Percentiles rank a stretch among this genome's conserved stretches.
phyloP scores from a whole-genome alignment of 2,113 vertebrate genomes.

The Smithornis capensis region DNA sequence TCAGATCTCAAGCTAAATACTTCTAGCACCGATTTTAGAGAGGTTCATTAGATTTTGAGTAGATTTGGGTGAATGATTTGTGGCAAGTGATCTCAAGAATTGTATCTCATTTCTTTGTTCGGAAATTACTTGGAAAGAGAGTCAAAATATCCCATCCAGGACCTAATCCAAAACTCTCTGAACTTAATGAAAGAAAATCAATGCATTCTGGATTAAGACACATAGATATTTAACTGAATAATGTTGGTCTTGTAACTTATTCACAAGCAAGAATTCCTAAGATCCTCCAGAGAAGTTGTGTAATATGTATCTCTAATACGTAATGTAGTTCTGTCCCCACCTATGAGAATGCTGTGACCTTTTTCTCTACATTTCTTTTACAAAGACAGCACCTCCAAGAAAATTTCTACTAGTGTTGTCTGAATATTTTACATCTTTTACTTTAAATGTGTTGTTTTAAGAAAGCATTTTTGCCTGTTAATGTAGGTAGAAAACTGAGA shows the following conservation, averaged over 20 bases:
- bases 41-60: background rate
- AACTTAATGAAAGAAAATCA: background rate
- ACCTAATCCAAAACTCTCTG: background rate
- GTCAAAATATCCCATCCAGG: background rate
- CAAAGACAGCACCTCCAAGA: background rate
- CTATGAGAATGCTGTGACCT: background rate
- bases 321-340: background rate
- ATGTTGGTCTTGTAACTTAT: background rate
- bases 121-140: background rate
- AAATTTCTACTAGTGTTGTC: background rate
- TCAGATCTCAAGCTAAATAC: background rate
- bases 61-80: background rate
- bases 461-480: background rate
- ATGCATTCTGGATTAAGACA: background rate
- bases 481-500: background rate
- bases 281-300: background rate
- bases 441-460: background rate
- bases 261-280: background rate
- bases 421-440: background rate
- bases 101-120: background rate
- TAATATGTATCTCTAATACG: background rate
- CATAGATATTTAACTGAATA: background rate
- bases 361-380: background rate
- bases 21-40: background rate
- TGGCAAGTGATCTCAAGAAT: background rate